A percentile compares a stretch with the other conserved stretches of the same genome.
Conservation (phyloP, 2,888 invertebrate species). For the Boloria euphrosyne region DNA sequence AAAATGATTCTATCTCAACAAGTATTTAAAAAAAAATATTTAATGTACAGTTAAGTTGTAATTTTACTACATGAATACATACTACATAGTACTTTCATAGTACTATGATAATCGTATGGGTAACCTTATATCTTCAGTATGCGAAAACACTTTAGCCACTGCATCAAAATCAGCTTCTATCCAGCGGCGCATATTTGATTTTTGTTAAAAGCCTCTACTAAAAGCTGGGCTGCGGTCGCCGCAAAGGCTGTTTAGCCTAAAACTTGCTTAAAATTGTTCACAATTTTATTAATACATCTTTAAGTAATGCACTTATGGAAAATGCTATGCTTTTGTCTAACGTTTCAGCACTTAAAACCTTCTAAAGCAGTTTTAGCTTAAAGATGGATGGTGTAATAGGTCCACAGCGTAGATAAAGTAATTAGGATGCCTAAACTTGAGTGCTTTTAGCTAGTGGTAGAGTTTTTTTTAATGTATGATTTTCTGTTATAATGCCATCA, state of each 20-base stretch:
- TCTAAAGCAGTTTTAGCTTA: slow-evolving; percentile 9
- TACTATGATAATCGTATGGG: not conserved
- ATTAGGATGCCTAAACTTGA: slow-evolving; percentile 4
- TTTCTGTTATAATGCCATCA: too few species aligned
- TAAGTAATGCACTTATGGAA: slow-evolving; percentile 35
- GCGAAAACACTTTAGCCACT: slow-evolving; percentile 8
- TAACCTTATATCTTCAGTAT: slow-evolving; percentile 4
- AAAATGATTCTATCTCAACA: too few species aligned
- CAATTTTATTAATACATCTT: slow-evolving; percentile 39
- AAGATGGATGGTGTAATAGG: slow-evolving; percentile 15
- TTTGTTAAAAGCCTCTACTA: slow-evolving; percentile 47
- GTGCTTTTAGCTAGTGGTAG: not conserved
- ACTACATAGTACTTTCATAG: too few species aligned
- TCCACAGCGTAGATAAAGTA: slow-evolving; percentile 13
- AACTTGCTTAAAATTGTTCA: slow-evolving; percentile 36
- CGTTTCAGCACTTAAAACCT: slow-evolving; percentile 23
- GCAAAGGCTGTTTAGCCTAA: slow-evolving; percentile 44
- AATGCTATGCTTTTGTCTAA: slow-evolving; percentile 28
- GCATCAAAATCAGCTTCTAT: slow-evolving; percentile 16
- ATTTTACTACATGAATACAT: too few species aligned
- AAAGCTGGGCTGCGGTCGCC: slow-evolving; percentile 48
- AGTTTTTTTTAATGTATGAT: too few species aligned
- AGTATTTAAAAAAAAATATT: too few species aligned
- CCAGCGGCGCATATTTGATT: slow-evolving; percentile 41
- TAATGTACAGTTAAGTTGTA: too few species aligned